Base-by-base conservation (phyloP, 2,113 vertebrate species). In the Cnemophilus loriae region DNA sequence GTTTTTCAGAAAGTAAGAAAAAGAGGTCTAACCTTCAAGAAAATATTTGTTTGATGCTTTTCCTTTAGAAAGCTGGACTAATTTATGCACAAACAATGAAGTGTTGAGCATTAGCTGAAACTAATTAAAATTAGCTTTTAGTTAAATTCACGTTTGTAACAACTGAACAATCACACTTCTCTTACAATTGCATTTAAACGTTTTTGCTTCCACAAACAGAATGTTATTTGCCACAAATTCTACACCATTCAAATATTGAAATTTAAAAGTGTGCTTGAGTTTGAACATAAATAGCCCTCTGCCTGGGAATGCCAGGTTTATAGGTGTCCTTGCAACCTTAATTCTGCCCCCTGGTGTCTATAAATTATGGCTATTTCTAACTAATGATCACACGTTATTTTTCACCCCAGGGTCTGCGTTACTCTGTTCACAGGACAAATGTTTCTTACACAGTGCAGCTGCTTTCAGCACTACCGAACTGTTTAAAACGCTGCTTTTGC, bases 1-100 rank as follows among this genome's bases (percentile, higher is more conserved):
- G 94, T 73, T 90, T 79, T 59, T 87, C 77, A 93, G 92, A 98
- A 95, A 94, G 65, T 50, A 52, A 91, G 95, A 84, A 90, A 97
- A 73, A 92, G 73, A 87, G 52, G 76, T 86, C 80, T 87, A 67
- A 50, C 30, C 84, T 75, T 67, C 73, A 93, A 81, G 82, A 91
- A 88, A 95, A 55, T 26, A 77, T 71, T 94, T 75, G 81, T 60
- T 95, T 80, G 78, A 78, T 13, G 21, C 79, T 77, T 79, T 83
- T 57, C 49, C 69, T 79, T 93, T 84, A 65, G 84, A 57, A 92
- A 90, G 44, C 27, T 79, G 47, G 47, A 53, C 7, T 69, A 79
- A 69, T 71, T 92, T 68, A 79, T 85, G 81, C n/a, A 87, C 13
- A 83, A 87, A 73, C 30, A 68, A 33, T 50, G 57, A 76, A n/a